phyloP scores from a whole-genome alignment of 2,113 vertebrate genomes.

The Bos javanicus region DNA sequence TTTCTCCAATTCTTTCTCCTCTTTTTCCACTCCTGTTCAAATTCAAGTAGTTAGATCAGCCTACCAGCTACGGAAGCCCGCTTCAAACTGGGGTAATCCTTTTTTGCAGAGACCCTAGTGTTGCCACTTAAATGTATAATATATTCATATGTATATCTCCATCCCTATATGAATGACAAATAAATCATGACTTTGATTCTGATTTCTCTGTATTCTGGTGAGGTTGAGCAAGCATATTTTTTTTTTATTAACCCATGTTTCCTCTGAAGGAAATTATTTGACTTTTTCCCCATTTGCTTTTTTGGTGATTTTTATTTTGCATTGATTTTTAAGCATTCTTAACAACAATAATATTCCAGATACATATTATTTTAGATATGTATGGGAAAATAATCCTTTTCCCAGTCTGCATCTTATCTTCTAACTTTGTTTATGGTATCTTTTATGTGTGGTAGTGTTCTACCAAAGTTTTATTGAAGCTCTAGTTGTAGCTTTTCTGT shows the following conservation, averaged over 20 bases:
- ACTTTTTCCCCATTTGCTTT: background rate
- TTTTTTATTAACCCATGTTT: background rate
- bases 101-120: background rate
- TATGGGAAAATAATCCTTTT: background rate
- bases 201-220: background rate
- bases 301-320: background rate
- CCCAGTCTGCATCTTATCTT: background rate
- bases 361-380: background rate
- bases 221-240: background rate
- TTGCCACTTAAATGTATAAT: background rate
- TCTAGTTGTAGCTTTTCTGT: background rate
- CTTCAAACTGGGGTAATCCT: background rate
- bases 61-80: background rate
- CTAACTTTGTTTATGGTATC: background rate
- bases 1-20: background rate
- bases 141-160: background rate
- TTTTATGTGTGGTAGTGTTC: background rate
- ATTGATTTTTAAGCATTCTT: background rate
- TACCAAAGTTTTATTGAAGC: background rate
- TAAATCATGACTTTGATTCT: slow-evolving; percentile 8
- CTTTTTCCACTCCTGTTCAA: background rate
- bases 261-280: background rate
- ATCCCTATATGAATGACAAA: background rate
- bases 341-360: background rate
- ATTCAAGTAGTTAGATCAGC: background rate